Evolutionary conservation across 1,140 invertebrate genomes (phyloP).

Genomic region (Drosophila fuyamai): DNA sequence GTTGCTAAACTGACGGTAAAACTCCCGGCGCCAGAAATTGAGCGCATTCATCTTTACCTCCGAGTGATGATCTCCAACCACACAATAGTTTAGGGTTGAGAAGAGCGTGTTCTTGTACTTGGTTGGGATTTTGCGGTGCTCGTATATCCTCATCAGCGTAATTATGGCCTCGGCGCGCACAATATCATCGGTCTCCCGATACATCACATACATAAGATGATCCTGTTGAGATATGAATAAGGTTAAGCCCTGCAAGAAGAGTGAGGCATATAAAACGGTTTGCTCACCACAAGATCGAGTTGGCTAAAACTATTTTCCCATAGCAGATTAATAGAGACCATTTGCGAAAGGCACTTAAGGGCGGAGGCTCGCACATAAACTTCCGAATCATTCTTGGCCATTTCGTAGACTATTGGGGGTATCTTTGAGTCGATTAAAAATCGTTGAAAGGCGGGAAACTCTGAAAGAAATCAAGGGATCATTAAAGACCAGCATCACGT

Average conservation of each 20-base stretch:
- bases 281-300: slow-evolving; percentile 87
- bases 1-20: slow-evolving; percentile 87
- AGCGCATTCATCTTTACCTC: slow-evolving; percentile 90
- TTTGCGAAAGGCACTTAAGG: slow-evolving; percentile 88
- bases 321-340: slow-evolving; percentile 87
- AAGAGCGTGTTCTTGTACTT: slow-evolving; percentile 85
- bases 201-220: slow-evolving; percentile 87
- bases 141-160: slow-evolving; percentile 88
- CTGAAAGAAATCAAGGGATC: slow-evolving; percentile 82
- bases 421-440: slow-evolving; percentile 89
- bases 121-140: slow-evolving; percentile 87
- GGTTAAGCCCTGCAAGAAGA: neutral
- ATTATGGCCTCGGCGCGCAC: slow-evolving; percentile 89
- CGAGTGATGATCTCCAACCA: slow-evolving; percentile 90
- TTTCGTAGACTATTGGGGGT: slow-evolving; percentile 87
- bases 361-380: slow-evolving; percentile 91
- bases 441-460: slow-evolving; percentile 91
- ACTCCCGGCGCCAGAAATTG: slow-evolving; percentile 89
- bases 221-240: slow-evolving; percentile 85
- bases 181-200: slow-evolving; percentile 90
- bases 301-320: slow-evolving; percentile 88
- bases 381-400: slow-evolving; percentile 89
- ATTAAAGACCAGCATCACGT: neutral
- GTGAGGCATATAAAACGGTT: neutral
- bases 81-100: slow-evolving; percentile 87